Conservation (phyloP, 1,140 invertebrate species). For the Eubasilissa regina region DNA sequence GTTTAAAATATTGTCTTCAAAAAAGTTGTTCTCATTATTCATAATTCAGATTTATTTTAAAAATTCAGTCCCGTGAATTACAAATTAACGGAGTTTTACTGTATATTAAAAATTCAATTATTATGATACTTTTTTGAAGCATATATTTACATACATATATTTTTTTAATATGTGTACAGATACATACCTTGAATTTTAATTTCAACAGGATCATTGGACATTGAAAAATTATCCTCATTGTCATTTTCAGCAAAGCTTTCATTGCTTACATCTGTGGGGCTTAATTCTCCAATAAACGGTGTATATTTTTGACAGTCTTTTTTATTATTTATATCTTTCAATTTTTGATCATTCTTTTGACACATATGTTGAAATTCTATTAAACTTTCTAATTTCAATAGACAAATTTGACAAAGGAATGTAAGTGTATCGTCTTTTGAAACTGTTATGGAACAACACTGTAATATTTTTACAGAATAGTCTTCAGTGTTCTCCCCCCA, state of each 20-base stretch:
- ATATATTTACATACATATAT: too few species aligned
- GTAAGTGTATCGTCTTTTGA: background rate
- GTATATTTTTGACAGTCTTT: background rate
- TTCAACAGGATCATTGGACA: background rate
- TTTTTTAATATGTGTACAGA: too few species aligned
- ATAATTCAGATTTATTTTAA: too few species aligned
- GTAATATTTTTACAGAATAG: background rate
- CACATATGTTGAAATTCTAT: slow-evolving; percentile 15
- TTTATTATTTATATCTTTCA: background rate
- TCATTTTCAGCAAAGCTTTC: background rate
- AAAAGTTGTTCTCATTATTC: too few species aligned
- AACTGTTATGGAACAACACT: background rate
- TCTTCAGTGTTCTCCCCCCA: background rate
- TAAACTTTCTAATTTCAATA: background rate
- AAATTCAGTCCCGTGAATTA: too few species aligned
- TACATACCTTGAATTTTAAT: background rate
- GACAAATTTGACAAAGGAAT: slow-evolving; percentile 1
- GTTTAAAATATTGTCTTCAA: too few species aligned
- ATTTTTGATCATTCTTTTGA: slow-evolving; percentile 7
- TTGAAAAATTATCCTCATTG: background rate
- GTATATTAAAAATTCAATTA: too few species aligned
- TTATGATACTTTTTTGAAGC: too few species aligned
- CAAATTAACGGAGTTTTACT: too few species aligned
- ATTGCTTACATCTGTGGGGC: background rate
- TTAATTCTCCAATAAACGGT: background rate